Percentiles rank a stretch among this genome's conserved stretches.
Evolutionary conservation across 2,888 invertebrate genomes (phyloP).

Genomic region (Microplitis manilae): DNA sequence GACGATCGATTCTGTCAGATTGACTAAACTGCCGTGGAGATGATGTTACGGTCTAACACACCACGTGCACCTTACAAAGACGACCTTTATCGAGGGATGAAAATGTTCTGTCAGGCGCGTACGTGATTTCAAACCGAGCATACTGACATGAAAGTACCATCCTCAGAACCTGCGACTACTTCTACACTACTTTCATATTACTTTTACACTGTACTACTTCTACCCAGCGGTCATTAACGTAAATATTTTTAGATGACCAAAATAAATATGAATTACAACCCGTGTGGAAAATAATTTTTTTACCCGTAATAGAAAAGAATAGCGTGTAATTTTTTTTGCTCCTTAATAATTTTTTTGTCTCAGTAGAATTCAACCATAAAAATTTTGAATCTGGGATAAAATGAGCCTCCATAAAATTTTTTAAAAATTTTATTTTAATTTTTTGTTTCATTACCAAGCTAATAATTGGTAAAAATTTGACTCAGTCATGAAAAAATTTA

Average conservation of each 20-base stretch:
- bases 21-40: background rate
- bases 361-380: too few species aligned
- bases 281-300: background rate
- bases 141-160: constrained; percentile 25
- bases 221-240: constrained; percentile 28
- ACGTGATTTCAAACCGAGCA: constrained; percentile 30
- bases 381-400: too few species aligned
- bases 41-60: constrained; percentile 17
- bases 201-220: background rate
- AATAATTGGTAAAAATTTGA: too few species aligned
- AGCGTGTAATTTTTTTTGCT: background rate
- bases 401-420: too few species aligned
- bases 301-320: background rate
- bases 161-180: background rate
- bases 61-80: constrained; percentile 16
- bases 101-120: constrained; percentile 33
- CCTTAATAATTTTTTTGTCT: background rate
- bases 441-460: too few species aligned
- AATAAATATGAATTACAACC: constrained; percentile 18
- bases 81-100: constrained; percentile 34
- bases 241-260: constrained; percentile 3
- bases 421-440: too few species aligned
- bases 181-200: too few species aligned
- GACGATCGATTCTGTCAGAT: constrained; percentile 10
- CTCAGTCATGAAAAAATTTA: too few species aligned